These are phyloP conservation scores for Pseudomyrmex cubaensis DNA, from an alignment of 1,140 invertebrate genomes.

Conservation along the genomic window DNA sequence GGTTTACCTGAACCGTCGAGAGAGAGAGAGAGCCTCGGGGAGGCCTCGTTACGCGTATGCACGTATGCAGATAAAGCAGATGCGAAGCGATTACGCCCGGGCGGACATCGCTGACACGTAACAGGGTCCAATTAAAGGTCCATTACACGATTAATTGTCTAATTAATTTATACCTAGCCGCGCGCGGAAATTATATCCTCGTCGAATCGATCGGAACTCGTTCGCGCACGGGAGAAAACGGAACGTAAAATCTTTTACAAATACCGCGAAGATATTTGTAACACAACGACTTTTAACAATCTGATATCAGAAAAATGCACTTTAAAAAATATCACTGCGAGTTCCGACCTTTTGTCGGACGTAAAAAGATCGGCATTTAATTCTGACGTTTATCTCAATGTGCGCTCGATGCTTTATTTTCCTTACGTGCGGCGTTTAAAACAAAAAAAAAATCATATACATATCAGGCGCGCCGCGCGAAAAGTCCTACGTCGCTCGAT, in stretches of 20 bases:
- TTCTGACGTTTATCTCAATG: background rate
- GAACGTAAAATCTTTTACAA: background rate
- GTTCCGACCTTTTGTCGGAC: background rate
- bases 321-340: background rate
- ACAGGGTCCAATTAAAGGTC: constrained; percentile 83
- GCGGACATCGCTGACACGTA: constrained; percentile 80
- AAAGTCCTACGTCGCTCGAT: constrained; percentile 22
- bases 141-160: constrained; percentile 85
- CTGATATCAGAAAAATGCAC: background rate
- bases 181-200: constrained; percentile 44
- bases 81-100: constrained; percentile 79
- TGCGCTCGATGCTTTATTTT: background rate
- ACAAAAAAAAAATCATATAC: too few relatives aligned
- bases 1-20: constrained; percentile 59
- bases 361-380: background rate
- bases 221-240: constrained; percentile 12
- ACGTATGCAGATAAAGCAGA: constrained; percentile 73
- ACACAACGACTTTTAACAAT: background rate
- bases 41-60: background rate
- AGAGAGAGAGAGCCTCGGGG: background rate
- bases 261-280: too few relatives aligned
- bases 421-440: too few relatives aligned
- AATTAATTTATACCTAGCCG: constrained; percentile 83
- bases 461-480: constrained; percentile 2
- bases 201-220: constrained; percentile 25